These are phyloP conservation scores for Apistogramma diplotaenia DNA, from an alignment of 2,113 vertebrate species.

Conservation along the genomic window DNA sequence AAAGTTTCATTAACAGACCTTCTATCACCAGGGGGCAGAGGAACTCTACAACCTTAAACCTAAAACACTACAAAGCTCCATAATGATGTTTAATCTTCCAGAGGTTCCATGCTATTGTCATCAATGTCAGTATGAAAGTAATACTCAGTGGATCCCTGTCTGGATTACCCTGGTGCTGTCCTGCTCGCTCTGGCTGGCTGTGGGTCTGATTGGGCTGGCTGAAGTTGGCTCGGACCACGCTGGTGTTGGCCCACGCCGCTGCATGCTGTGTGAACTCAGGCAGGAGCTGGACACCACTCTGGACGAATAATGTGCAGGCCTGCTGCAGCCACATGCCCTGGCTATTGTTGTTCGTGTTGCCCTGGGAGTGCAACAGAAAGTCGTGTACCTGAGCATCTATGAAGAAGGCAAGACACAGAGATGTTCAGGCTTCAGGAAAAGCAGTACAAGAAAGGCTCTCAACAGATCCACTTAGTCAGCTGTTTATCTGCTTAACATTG, in stretches of 20 bases:
- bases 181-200: constrained; percentile 41
- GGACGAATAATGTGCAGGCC: constrained; percentile 81
- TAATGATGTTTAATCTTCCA: not conserved
- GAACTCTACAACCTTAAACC: not conserved
- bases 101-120: not conserved
- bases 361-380: constrained; percentile 59
- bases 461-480: not conserved
- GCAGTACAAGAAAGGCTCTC: too few species aligned
- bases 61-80: not conserved
- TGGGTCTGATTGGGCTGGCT: constrained; percentile 62
- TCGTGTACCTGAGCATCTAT: constrained; percentile 79
- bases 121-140: not conserved
- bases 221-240: constrained; percentile 77
- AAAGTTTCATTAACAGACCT: not conserved
- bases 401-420: not conserved
- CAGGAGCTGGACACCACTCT: constrained; percentile 64
- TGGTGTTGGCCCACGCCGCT: constrained; percentile 79
- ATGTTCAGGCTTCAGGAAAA: not conserved
- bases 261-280: constrained; percentile 72
- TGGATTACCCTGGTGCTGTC: constrained; percentile 59
- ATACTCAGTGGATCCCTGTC: not conserved
- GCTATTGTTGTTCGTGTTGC: constrained; percentile 58
- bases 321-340: constrained; percentile 72
- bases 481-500: not conserved
- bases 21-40: not conserved